phyloP scores from a whole-genome alignment of 2,888 invertebrate species.

The Aphidoletes aphidimyza region DNA sequence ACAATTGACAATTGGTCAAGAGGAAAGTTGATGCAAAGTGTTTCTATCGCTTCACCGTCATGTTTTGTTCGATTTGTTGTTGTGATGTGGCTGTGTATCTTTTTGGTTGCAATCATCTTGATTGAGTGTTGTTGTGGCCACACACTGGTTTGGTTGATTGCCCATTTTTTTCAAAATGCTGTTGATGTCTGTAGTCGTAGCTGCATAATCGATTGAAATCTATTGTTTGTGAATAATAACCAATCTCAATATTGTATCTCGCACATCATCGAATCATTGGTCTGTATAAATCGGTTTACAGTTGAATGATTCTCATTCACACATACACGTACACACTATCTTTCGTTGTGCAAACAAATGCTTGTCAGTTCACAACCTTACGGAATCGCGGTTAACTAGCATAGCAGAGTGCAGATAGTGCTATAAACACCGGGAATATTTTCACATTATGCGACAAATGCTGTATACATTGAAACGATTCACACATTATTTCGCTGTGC shows the following conservation, averaged over 20 bases:
- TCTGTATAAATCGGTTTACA: slow-evolving; percentile 26
- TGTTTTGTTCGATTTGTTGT: background rate
- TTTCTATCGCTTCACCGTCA: too few species aligned
- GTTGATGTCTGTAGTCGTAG: background rate
- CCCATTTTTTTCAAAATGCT: background rate
- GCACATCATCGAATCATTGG: slow-evolving; percentile 43
- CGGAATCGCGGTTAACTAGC: background rate
- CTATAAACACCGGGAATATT: background rate
- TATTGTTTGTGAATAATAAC: slow-evolving; percentile 38
- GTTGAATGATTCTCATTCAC: background rate
- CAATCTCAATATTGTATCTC: background rate
- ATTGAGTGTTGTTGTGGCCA: slow-evolving; percentile 19
- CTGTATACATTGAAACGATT: slow-evolving; percentile 1
- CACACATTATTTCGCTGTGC: background rate
- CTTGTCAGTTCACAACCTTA: background rate
- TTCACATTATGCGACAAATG: background rate
- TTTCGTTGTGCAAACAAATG: background rate
- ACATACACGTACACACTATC: background rate
- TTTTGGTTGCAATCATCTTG: background rate
- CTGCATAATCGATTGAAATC: slow-evolving; percentile 43
- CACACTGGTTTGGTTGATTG: slow-evolving; percentile 10
- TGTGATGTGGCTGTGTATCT: background rate
- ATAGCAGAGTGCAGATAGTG: too few species aligned
- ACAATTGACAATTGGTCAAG: background rate
- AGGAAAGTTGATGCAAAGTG: background rate